A percentile compares a stretch with the other conserved stretches of the same genome.
Conservation (phyloP, 2,797 vertebrate genomes). For the Galaxias olidus region DNA sequence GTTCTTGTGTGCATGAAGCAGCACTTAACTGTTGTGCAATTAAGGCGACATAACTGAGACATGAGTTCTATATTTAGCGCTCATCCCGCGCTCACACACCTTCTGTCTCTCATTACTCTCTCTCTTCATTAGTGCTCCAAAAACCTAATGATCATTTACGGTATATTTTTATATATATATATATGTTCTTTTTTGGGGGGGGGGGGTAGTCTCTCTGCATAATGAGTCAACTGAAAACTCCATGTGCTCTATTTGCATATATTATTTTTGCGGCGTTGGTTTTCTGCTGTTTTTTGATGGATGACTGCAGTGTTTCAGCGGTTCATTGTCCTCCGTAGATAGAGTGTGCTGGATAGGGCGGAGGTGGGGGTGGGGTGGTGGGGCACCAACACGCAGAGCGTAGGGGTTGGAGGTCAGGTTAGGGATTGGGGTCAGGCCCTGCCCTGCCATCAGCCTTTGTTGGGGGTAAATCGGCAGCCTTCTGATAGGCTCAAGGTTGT, state of each 20-base stretch:
- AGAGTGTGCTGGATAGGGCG: constrained; percentile 51
- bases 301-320: constrained; percentile 37
- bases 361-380: constrained; percentile 47
- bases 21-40: too few relatives aligned
- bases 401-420: constrained; percentile 31
- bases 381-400: constrained; percentile 37
- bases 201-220: constrained; percentile 1
- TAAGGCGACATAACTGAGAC: too few relatives aligned
- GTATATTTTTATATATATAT: constrained; percentile 29
- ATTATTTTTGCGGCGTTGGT: constrained; percentile 48
- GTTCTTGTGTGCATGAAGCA: too few relatives aligned
- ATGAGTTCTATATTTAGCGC: too few relatives aligned
- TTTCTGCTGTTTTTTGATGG: constrained; percentile 54
- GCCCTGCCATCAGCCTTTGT: constrained; percentile 58
- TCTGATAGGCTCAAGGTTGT: constrained; percentile 78
- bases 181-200: too few relatives aligned
- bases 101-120: not conserved
- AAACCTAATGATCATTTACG: constrained; percentile 6
- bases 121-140: not conserved
- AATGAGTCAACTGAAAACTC: constrained; percentile 38
- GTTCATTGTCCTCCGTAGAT: constrained; percentile 38
- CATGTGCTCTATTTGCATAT: constrained; percentile 48
- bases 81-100: not conserved
- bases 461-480: constrained; percentile 58
- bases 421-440: constrained; percentile 33